Conservation (phyloP, 92 coral and sea anemone genomes). For the Heliopora coerulea region DNA sequence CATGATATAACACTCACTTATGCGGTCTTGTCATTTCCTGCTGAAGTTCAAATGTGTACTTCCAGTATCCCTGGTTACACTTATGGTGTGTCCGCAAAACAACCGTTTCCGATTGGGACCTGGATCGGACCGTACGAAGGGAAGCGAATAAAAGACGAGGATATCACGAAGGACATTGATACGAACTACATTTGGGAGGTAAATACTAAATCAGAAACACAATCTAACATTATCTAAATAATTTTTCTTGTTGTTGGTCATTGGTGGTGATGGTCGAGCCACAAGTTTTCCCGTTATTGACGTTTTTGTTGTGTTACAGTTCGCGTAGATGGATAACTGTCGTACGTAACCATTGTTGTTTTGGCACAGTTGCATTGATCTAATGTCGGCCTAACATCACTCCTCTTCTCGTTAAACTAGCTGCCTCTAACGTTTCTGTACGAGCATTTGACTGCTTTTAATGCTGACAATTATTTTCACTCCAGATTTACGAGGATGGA, state of each 20-base stretch:
- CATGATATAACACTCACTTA: slow-evolving; percentile 51
- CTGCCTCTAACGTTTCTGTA: no score
- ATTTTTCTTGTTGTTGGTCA: background rate
- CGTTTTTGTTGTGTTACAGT: background rate
- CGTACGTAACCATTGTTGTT: background rate
- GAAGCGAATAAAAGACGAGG: slow-evolving; percentile 61
- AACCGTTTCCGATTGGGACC: slow-evolving; percentile 82
- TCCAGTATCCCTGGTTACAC: slow-evolving; percentile 85
- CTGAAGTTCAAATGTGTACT: slow-evolving; percentile 80
- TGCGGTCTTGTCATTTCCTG: slow-evolving; percentile 79
- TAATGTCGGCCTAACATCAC: no score
- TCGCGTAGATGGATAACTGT: background rate
- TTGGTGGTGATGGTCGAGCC: background rate
- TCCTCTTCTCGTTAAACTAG: no score
- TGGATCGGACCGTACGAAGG: slow-evolving; percentile 99
- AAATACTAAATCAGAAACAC: background rate
- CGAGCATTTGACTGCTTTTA: no score
- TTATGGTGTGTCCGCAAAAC: slow-evolving; percentile 85
- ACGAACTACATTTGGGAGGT: slow-evolving; percentile 99
- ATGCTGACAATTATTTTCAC: no score
- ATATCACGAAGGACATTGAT: slow-evolving; percentile 58
- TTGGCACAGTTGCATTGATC: no score
- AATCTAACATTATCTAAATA: background rate
- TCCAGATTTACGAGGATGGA: slow-evolving; percentile 74
- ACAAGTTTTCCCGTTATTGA: background rate